These are phyloP conservation scores for Acanthococcus lagerstroemiae DNA, from an alignment of 2,888 invertebrate species.

Conservation along the genomic window DNA sequence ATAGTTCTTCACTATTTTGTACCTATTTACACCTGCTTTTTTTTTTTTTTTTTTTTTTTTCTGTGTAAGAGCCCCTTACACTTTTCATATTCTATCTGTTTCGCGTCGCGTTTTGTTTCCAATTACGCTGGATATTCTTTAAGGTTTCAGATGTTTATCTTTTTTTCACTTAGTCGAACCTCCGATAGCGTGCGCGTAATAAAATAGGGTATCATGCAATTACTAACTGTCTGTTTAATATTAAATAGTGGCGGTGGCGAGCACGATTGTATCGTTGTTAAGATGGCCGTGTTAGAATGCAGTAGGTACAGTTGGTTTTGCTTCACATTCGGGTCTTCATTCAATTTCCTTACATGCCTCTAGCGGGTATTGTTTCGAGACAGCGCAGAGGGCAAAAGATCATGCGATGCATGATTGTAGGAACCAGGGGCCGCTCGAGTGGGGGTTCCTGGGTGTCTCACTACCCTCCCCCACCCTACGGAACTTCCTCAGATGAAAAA, in stretches of 20 bases:
- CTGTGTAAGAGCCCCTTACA: background rate
- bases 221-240: slow-evolving; percentile 24
- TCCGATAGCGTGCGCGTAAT: slow-evolving; percentile 17
- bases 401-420: too few species aligned
- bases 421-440: too few species aligned
- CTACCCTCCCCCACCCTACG: too few species aligned
- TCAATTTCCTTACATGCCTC: too few species aligned
- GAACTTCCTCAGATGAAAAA: too few species aligned
- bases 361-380: too few species aligned
- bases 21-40: too few species aligned
- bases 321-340: too few species aligned
- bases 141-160: background rate
- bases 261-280: slow-evolving; percentile 13
- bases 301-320: background rate
- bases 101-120: slow-evolving; percentile 1
- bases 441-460: too few species aligned
- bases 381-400: too few species aligned
- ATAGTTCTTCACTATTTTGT: too few species aligned
- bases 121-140: background rate
- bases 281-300: background rate
- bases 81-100: background rate
- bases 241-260: slow-evolving; percentile 11
- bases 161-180: slow-evolving; percentile 16
- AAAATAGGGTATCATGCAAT: slow-evolving; percentile 24
- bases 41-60: too few species aligned